phyloP scores from a whole-genome alignment of 2,797 vertebrate species.

The Acipenser oxyrinchus region DNA sequence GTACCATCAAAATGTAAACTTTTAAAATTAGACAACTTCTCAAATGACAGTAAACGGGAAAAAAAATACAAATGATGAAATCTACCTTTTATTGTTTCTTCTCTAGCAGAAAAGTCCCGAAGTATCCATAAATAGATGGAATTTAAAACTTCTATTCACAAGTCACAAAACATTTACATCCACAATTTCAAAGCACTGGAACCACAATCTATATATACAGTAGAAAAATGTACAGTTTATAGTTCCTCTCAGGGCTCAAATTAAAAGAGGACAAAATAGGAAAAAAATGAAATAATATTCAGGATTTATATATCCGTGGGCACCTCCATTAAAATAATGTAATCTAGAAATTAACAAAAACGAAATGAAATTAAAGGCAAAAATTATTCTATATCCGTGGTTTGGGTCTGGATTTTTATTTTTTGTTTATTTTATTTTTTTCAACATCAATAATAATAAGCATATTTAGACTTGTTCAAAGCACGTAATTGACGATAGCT shows the following conservation, averaged over 20 bases:
- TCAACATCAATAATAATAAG: neutral
- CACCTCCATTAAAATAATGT: neutral
- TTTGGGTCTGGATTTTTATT: neutral
- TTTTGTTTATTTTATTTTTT: neutral
- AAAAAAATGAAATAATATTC: neutral
- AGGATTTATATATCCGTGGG: neutral
- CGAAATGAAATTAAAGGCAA: neutral
- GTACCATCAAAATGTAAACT: constrained; percentile 97
- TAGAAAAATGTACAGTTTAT: constrained; percentile 73
- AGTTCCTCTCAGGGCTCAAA: constrained; percentile 48
- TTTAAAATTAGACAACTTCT: constrained; percentile 71
- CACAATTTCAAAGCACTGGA: constrained; percentile 94
- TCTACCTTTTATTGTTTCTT: constrained; percentile 71
- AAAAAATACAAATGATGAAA: constrained; percentile 76
- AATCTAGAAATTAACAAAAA: neutral
- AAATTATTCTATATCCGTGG: neutral
- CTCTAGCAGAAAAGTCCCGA: constrained; percentile 71
- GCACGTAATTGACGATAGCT: constrained; percentile 15
- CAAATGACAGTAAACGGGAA: constrained; percentile 71
- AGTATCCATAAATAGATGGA: constrained; percentile 71
- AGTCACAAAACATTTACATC: constrained; percentile 93
- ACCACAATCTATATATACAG: constrained; percentile 93
- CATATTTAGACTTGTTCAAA: neutral
- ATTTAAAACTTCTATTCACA: constrained; percentile 77
- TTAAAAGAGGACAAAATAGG: constrained; percentile 50